Evolutionary conservation across 1,140 invertebrate genomes (phyloP), one percentile per base, ranked within the genome.

Genomic region (Zaprionus tsacasi): DNA sequence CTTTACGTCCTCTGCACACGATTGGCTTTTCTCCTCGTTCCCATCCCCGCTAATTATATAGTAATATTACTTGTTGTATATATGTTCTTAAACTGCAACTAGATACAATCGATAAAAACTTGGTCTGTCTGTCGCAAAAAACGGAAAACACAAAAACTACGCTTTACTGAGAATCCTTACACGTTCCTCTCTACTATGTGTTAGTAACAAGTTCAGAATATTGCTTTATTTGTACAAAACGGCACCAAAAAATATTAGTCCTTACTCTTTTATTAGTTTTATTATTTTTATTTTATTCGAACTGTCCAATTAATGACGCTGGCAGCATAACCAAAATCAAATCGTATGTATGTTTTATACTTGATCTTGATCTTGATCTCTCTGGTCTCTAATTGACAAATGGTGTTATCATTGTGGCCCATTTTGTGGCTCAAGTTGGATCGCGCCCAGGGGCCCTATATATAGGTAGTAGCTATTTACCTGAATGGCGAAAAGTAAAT

Each of bases 321-420:
- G 25, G 27, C 21, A 55, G 21, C 52, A 6, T n/a, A 30, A 55
- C 52, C 52, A 55, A 55, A 55, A 55, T 12, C 21, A 55, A 55
- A 33, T 30, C 27, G 27, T 25, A 11, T 21, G 38, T 15, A 45
- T 10, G 8, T 8, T 15, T 15, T 12, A 38, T 45, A 45, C 40
- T 45, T 45, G 40, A 48, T 25, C 11, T 52, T 52, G 52, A 55
- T 52, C 15, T 21, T 38, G 10, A 30, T 27, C 25, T 54, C 25
- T 54, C 40, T 13, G 52, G 54, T 30, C 58, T 82, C 58, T 82
- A 82, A 82, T 82, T 82, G 79, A 82, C 79, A 81, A 70, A 54
- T 55, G 36, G 67, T 56, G 43, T 43, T 68, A 48, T 76, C 30
- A 25, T 38, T 54, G 40, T 45, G n/a, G 40, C 40, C 40, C 40